Conservation (phyloP, 2,113 vertebrate species). For the Brienomyrus brachyistius region DNA sequence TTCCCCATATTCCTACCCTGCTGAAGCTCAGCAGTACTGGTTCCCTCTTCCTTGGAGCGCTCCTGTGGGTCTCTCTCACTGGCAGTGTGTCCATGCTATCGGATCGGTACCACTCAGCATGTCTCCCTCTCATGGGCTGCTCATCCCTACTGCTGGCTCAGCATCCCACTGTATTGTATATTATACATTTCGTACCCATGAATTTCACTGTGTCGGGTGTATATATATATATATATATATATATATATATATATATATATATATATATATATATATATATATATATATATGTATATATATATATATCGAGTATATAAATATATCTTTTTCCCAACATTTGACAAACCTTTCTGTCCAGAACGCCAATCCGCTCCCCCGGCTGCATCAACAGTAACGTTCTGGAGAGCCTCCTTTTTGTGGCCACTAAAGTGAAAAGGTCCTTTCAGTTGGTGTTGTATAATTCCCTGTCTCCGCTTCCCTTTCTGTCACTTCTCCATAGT, state of each 20-base stretch:
- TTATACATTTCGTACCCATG: not conserved
- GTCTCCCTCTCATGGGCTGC: not conserved
- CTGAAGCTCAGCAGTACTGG: conserved; percentile 44
- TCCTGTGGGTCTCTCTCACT: not conserved
- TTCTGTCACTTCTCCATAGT: conserved; percentile 96
- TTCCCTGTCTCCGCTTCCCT: conserved; percentile 87
- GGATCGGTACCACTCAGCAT: not conserved
- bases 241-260: too few species aligned
- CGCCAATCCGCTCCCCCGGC: not conserved
- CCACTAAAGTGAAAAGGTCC: conserved; percentile 32
- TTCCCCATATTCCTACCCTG: conserved; percentile 69
- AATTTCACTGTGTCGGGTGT: not conserved
- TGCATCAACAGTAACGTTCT: not conserved
- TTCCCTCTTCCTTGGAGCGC: conserved; percentile 49
- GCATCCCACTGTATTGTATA: not conserved
- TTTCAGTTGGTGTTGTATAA: conserved; percentile 70
- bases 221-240: too few species aligned
- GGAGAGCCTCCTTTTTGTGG: conserved; percentile 31
- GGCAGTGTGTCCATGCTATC: not conserved
- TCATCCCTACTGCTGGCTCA: not conserved
- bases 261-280: too few species aligned
- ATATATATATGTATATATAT: too few species aligned
- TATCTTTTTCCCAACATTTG: not conserved
- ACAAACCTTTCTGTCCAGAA: not conserved
- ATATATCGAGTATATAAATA: not conserved